Conservation (phyloP, 1,140 invertebrate genomes). For the Drosophila jambulina region DNA sequence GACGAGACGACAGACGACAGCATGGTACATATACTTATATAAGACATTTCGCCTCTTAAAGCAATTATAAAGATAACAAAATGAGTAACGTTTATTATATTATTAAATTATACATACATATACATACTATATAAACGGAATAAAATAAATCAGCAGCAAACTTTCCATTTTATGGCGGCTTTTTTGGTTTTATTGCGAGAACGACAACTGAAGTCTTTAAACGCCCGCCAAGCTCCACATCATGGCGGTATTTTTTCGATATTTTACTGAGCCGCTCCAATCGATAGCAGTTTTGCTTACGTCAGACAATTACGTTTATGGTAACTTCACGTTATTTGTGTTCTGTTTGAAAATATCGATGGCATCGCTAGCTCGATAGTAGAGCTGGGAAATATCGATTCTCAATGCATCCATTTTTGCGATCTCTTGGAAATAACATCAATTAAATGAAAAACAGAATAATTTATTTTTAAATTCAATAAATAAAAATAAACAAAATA, state of each 20-base stretch:
- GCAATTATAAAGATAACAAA: conserved; percentile 84
- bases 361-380: too few species aligned
- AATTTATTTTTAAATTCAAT: too few species aligned
- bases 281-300: background rate
- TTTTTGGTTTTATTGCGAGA: background rate
- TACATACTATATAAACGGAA: conserved; percentile 73
- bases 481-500: too few species aligned
- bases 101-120: conserved; percentile 77
- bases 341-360: background rate
- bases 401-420: too few species aligned
- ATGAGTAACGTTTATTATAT: conserved; percentile 67
- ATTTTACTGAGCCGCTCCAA: background rate
- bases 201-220: background rate
- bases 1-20: conserved; percentile 20
- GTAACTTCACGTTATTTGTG: background rate
- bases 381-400: too few species aligned
- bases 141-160: conserved; percentile 65
- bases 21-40: conserved; percentile 63
- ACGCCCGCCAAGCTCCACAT: background rate
- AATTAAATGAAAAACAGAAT: too few species aligned
- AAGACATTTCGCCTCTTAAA: conserved; percentile 83
- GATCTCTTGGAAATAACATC: too few species aligned
- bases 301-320: too few species aligned
- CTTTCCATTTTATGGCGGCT: conserved; percentile 41
- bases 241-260: background rate